Base-by-base conservation (phyloP, 2,888 invertebrate genomes). In the Trissonchulus sp. region DNA sequence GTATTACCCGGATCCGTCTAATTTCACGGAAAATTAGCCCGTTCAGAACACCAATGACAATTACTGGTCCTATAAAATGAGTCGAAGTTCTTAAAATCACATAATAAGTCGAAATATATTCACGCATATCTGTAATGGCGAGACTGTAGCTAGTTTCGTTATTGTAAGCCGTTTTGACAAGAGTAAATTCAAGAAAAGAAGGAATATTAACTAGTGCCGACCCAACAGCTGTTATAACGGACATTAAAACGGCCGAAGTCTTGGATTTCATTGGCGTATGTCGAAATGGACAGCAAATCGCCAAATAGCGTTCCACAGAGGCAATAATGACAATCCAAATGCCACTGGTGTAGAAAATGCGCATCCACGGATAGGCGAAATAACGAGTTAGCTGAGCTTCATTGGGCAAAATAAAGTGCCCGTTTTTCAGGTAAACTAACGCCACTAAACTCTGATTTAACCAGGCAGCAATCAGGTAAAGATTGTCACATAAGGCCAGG, bases 301-400 rank as follows among this genome's bases (percentile, higher is more conserved):
- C 60, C 60, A 60, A 60, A 60, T 18, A 60, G 18, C 60, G 60
- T 60, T 60, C 60, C 60, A 60, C 60, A 18, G 60, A 60, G 18
- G 60, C n/a, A 60, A 60, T 60, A 60, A 60, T 60, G n/a, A 60
- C 60, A 60, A 60, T 60, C 60, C 60, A 60, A 60, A 60, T 60
- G 18, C 60, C 60, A 60, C 60, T 18, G 18, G 60, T 60, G n/a
- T 60, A 60, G n/a, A 60, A 60, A 18, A 60, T 60, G n/a, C 60
- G 60, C 60, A 18, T 18, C 60, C 60, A 60, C 60, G 60, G 60
- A 60, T 60, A 60, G n/a, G 60, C 18, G n/a, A 60, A 18, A 60
- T 60, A 60, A n/a, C 60, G 60, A 18, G 60, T n/a, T 18, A 60
- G n/a, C n/a, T 18, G 18, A 60, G n/a, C 60, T 18, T 18, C 18